A percentile compares a stretch with the other conserved stretches of the same genome.
phyloP scores from a whole-genome alignment of 2,888 invertebrate genomes.

The Spisula solida region DNA sequence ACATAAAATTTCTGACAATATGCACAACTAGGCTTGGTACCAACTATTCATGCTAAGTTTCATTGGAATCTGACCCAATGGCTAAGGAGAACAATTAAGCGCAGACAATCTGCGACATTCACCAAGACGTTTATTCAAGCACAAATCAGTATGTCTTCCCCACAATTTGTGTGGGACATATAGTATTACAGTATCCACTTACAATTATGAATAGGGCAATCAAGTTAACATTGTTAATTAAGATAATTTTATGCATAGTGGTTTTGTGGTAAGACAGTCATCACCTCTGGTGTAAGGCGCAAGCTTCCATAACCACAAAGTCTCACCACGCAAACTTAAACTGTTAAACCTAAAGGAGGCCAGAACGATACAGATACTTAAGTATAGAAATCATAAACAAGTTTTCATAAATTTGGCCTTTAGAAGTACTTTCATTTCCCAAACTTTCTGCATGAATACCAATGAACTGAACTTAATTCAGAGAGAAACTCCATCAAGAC shows the following conservation, averaged over 20 bases:
- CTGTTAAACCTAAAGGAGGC: too few species aligned
- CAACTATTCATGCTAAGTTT: background rate
- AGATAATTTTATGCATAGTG: background rate
- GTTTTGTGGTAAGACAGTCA: background rate
- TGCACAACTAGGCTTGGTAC: too few species aligned
- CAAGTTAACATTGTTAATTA: background rate
- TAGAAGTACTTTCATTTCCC: too few species aligned
- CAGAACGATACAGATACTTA: too few species aligned
- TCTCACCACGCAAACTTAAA: background rate
- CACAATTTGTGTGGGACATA: too few species aligned
- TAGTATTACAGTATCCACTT: too few species aligned
- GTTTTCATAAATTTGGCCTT: too few species aligned
- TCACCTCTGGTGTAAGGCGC: background rate
- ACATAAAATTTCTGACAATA: too few species aligned
- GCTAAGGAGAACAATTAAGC: background rate
- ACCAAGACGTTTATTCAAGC: background rate
- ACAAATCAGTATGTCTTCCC: background rate
- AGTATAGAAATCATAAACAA: too few species aligned
- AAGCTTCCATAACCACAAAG: background rate
- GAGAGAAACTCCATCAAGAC: background rate
- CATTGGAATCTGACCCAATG: background rate
- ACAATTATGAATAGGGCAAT: too few species aligned
- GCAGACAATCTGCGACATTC: background rate
- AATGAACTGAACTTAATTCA: background rate
- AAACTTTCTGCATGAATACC: background rate